Evolutionary conservation across 2,113 vertebrate species (phyloP).

Genomic region (western clawed frog (Xenopus tropicalis)): DNA sequence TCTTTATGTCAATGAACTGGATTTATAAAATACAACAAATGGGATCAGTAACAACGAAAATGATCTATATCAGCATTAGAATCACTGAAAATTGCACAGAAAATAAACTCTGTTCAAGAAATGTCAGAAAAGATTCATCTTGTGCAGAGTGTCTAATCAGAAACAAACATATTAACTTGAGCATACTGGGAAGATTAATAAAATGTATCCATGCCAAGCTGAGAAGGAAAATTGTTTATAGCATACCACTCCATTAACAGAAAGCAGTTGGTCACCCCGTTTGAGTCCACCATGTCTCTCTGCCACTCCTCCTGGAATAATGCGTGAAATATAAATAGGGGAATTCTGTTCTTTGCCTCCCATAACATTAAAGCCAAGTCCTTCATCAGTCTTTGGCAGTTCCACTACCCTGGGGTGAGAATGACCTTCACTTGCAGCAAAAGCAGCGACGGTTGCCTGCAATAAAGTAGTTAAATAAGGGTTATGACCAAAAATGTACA

Average conservation of each 20-base stretch:
- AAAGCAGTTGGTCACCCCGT: conserved; percentile 95
- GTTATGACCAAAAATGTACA: neutral
- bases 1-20: no score
- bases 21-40: no score
- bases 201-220: no score
- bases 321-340: conserved; percentile 97
- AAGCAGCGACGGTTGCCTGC: conserved; percentile 97
- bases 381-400: conserved; percentile 96
- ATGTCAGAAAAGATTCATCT: no score
- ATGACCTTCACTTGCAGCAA: conserved; percentile 97
- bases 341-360: conserved; percentile 98
- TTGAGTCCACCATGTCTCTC: conserved; percentile 96
- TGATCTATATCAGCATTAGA: no score
- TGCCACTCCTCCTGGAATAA: conserved; percentile 96
- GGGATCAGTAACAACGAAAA: no score
- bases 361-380: conserved; percentile 98
- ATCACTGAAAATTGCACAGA: no score
- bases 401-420: conserved; percentile 95
- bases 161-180: no score
- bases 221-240: conserved; percentile 9
- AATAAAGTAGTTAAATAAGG: conserved; percentile 47
- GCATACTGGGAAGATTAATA: no score
- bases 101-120: no score
- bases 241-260: conserved; percentile 97
- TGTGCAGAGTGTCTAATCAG: no score